Conservation (phyloP, 2,113 vertebrate species). For the Pseudopodoces humilis region DNA sequence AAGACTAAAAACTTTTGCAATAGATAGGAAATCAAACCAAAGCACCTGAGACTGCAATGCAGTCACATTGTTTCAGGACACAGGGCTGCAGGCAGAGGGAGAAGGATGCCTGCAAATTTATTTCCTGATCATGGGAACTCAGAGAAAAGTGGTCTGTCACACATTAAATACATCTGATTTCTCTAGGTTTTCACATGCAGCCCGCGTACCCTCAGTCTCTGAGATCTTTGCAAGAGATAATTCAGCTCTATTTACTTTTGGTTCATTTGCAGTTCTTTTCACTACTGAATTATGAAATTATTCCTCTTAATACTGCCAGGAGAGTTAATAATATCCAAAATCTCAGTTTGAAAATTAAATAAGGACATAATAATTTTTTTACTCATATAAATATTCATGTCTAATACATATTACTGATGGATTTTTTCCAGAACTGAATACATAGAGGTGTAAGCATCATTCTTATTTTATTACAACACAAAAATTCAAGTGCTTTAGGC, state of each 20-base stretch:
- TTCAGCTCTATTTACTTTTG: background rate
- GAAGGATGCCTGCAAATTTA: background rate
- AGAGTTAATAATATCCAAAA: constrained; percentile 14
- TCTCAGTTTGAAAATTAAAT: constrained; percentile 48
- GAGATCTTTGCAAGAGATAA: background rate
- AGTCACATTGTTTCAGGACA: background rate
- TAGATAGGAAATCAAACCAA: background rate
- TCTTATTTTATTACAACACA: background rate
- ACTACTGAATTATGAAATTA: constrained; percentile 18
- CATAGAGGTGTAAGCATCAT: background rate
- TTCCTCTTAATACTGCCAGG: background rate
- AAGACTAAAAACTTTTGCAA: background rate
- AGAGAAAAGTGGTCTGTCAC: background rate
- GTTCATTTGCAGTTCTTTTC: constrained; percentile 16
- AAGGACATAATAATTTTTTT: background rate
- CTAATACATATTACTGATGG: background rate
- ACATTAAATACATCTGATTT: background rate
- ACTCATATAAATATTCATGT: constrained; percentile 23
- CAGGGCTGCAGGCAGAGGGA: background rate
- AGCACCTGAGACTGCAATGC: background rate
- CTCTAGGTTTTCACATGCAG: background rate
- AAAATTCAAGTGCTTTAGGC: background rate
- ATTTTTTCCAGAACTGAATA: background rate
- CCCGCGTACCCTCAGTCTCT: background rate
- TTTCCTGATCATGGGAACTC: background rate